Conservation (phyloP, 53 echinoderm and acorn worm species). For the Glandiceps talaboti region DNA sequence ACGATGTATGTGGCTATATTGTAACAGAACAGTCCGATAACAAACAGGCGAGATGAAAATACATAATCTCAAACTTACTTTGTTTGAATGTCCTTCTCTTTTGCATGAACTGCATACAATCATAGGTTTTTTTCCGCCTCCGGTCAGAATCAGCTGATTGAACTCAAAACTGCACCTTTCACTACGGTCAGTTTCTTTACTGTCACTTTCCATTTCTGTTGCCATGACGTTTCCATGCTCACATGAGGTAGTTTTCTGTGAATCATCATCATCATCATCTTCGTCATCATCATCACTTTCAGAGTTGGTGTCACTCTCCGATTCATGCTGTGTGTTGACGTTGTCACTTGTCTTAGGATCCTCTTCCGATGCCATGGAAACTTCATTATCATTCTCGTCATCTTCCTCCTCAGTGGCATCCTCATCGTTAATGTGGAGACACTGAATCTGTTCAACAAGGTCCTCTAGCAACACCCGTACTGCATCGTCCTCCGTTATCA, state of each 20-base stretch:
- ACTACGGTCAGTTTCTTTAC: too few relatives aligned
- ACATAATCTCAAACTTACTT: too few relatives aligned
- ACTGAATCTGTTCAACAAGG: background rate
- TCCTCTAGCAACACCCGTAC: background rate
- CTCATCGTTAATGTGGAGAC: background rate
- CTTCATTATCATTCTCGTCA: background rate
- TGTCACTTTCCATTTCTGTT: background rate
- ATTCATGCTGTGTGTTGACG: background rate
- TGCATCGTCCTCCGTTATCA: background rate
- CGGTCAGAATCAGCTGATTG: constrained; percentile 49
- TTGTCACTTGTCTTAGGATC: background rate
- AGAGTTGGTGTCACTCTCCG: background rate
- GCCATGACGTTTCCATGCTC: background rate
- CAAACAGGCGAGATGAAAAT: too few relatives aligned
- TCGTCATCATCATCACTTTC: background rate
- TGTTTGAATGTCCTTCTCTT: constrained; percentile 60
- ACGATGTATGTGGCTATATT: too few relatives aligned
- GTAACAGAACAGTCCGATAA: too few relatives aligned
- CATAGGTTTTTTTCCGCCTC: constrained; percentile 64
- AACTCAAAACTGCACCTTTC: too few relatives aligned
- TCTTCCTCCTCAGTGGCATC: background rate
- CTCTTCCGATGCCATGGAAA: background rate
- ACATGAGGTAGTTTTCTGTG: background rate
- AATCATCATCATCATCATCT: background rate
- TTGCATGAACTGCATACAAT: constrained; percentile 62